phyloP scores from a whole-genome alignment of 2,113 vertebrate species.

The Crotophaga sulcirostris region DNA sequence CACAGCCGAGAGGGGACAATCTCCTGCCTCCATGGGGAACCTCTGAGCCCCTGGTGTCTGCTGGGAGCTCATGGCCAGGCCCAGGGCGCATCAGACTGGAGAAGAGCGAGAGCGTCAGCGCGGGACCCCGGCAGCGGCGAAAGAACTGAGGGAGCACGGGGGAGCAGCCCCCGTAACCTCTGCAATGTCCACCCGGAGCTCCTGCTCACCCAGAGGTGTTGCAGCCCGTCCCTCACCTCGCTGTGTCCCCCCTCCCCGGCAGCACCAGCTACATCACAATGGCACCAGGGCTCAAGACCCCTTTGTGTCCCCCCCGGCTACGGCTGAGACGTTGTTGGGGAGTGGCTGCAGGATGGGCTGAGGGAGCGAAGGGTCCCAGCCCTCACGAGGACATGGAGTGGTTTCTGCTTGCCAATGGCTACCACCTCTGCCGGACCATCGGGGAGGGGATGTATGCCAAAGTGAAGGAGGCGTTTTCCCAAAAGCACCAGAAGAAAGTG shows the following conservation, averaged over 20 bases:
- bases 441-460: constrained; percentile 78
- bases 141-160: not conserved
- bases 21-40: constrained; percentile 77
- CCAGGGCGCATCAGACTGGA: not conserved
- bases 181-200: not conserved
- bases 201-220: not conserved
- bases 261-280: constrained; percentile 63
- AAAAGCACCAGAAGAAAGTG: constrained; percentile 73
- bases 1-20: constrained; percentile 62
- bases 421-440: constrained; percentile 74
- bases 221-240: not conserved
- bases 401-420: constrained; percentile 73
- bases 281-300: constrained; percentile 15
- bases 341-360: constrained; percentile 43
- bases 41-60: constrained; percentile 46
- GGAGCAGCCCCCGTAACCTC: not conserved
- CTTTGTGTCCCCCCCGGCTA: not conserved
- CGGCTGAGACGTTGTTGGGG: constrained; percentile 17
- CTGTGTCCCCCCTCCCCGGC: not conserved
- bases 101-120: not conserved
- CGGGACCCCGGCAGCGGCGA: rapidly evolving
- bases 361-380: constrained; percentile 6
- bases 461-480: constrained; percentile 78
- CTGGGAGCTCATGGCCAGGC: constrained; percentile 70
- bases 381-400: constrained; percentile 56